Conservation (phyloP, 2,888 invertebrate species). For the Ernsta delagoae region DNA sequence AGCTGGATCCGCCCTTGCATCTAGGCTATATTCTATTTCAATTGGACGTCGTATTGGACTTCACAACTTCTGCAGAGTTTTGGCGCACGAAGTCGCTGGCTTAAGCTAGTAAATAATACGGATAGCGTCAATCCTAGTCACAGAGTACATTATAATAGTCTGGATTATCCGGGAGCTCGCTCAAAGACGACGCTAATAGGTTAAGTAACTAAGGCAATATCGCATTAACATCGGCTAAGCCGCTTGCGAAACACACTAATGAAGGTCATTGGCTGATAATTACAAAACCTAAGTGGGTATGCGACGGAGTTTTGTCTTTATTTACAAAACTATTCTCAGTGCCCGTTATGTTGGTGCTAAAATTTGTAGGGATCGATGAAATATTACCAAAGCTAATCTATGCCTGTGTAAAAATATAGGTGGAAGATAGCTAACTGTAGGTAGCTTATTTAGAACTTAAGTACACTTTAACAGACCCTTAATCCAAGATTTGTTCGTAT, state of each 20-base stretch:
- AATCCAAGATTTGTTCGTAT: too few species aligned
- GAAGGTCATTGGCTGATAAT: constrained; percentile 19
- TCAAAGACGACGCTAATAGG: background rate
- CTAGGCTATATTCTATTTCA: too few species aligned
- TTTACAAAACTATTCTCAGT: background rate
- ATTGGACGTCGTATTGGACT: too few species aligned
- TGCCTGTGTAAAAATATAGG: too few species aligned
- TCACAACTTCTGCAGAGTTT: too few species aligned
- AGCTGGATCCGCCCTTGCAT: too few species aligned
- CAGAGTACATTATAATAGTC: background rate
- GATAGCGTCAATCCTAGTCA: background rate
- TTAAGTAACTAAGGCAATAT: background rate
- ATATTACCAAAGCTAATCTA: background rate
- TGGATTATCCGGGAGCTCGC: background rate
- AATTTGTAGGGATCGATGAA: background rate
- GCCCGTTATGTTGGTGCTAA: background rate
- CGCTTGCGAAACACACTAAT: constrained; percentile 12
- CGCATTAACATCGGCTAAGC: constrained; percentile 14
- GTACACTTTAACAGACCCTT: too few species aligned
- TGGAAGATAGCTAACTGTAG: too few species aligned
- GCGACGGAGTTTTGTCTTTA: background rate
- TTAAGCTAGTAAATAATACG: too few species aligned
- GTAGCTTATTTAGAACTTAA: too few species aligned
- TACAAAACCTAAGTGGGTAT: constrained; percentile 14
- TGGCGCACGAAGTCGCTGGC: too few species aligned